Evolutionary conservation across 1,140 invertebrate genomes (phyloP).

Genomic region (Drosophila insularis): DNA sequence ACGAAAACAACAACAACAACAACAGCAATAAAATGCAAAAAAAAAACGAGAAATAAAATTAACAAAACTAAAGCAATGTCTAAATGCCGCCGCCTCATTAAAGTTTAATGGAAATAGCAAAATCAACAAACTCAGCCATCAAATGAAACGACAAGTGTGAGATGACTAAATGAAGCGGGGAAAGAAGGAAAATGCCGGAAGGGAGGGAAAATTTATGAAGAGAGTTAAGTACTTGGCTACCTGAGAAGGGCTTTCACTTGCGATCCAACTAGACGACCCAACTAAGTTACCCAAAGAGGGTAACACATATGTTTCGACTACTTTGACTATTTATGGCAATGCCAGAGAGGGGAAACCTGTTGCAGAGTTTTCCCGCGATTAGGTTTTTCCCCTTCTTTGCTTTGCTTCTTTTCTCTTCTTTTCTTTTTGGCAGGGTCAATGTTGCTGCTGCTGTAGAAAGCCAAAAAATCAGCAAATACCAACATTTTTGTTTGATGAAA

Average conservation of each 20-base stretch:
- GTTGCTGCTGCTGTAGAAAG: conserved; percentile 66
- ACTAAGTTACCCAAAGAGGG: not conserved
- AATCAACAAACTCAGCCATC: conserved; percentile 10
- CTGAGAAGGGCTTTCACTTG: conserved; percentile 60
- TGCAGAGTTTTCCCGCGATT: conserved; percentile 64
- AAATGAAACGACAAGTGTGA: conserved; percentile 5
- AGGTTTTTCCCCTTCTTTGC: conserved; percentile 8
- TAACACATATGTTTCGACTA: conserved; percentile 23
- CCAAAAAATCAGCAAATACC: conserved; percentile 31
- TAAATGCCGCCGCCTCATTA: conserved; percentile 50
- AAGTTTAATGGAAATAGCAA: conserved; percentile 53
- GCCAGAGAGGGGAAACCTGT: conserved; percentile 57
- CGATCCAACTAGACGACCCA: not conserved
- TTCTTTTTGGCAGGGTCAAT: conserved; percentile 68
- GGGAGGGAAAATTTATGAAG: conserved; percentile 32
- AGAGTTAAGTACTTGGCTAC: conserved; percentile 18
- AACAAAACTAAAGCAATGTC: conserved; percentile 5
- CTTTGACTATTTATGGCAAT: conserved; percentile 32
- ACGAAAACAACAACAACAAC: conserved; percentile 9
- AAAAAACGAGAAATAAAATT: conserved; percentile 24
- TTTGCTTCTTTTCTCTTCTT: not conserved
- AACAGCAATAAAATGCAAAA: not conserved
- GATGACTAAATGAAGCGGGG: not conserved
- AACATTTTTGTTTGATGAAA: not conserved
- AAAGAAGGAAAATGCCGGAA: not conserved